Evolutionary conservation across 2,113 vertebrate species (phyloP).

Genomic region (Calcarius ornatus): DNA sequence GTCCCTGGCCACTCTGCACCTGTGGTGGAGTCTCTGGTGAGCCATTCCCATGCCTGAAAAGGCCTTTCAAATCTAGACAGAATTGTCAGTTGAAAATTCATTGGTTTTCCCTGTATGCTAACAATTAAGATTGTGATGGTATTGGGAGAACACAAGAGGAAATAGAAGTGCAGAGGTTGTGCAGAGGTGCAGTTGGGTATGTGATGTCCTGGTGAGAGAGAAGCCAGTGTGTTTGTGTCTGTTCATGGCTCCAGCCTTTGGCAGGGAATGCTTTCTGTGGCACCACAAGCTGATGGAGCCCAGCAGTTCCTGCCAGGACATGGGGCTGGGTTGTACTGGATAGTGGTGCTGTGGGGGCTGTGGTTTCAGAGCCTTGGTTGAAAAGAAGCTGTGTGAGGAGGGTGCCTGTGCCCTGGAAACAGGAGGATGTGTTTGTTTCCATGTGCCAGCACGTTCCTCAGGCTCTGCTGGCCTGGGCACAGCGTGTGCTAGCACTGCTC

Average conservation of each 20-base stretch:
- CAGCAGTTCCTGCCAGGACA: not conserved
- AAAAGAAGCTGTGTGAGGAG: not conserved
- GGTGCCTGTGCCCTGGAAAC: not conserved
- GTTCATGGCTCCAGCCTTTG: not conserved
- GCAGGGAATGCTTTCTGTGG: not conserved
- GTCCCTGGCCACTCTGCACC: not conserved
- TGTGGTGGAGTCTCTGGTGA: not conserved
- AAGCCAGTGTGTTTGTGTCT: rapidly evolving
- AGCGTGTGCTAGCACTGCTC: rapidly evolving
- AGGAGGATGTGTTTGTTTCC: not conserved
- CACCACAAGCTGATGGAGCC: not conserved
- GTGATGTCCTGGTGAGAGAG: not conserved
- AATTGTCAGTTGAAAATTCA: not conserved
- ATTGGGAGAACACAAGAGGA: not conserved
- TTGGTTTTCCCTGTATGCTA: not conserved
- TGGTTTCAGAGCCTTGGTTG: not conserved
- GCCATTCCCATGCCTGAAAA: not conserved
- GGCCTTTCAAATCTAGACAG: not conserved
- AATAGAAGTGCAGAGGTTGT: not conserved
- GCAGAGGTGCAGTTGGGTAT: not conserved
- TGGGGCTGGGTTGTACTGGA: not conserved
- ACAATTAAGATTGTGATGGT: not conserved
- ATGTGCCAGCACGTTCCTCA: rapidly evolving
- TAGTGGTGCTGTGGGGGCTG: not conserved
- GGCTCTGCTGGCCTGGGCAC: not conserved